Base-by-base conservation (phyloP, 1,140 invertebrate genomes). In the Platyscapa corneri region DNA sequence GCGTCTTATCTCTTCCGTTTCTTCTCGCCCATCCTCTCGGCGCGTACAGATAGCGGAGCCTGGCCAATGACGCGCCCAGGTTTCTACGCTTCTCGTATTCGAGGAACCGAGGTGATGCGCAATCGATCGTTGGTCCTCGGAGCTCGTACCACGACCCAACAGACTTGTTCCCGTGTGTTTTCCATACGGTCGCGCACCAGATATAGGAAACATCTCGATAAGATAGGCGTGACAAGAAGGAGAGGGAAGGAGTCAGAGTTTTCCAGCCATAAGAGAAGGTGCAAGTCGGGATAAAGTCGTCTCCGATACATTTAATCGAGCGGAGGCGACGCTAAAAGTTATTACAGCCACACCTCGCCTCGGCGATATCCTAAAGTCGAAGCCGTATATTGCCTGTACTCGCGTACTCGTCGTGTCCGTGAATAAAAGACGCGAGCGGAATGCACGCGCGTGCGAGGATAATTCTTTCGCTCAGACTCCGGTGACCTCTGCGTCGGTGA, bases 321-420 rank as follows among this genome's bases (percentile, higher is more conserved):
- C 37, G 74, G 74, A 83, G 60, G 34, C 72, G 82, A 42, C 74
- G 39, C 37, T 53, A 65, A 83, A 83, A 77, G 34, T 77, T 76
- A 65, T 34, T n/a, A n/a, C 27, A 56, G 32, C n/a, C 77, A 27
- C 34, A 8, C 1, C 56, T 39, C 1, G 30, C 30, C 27, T 64
- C 7, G 18, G 3, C 18, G 67, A 72, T 39, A 27, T 60, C 5
- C 56, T 3, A 56, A 3, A 10, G 12, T n/a, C n/a, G n/a, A n/a
- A n/a, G n/a, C n/a, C n/a, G n/a, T n/a, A n/a, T n/a, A n/a, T n/a
- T n/a, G n/a, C n/a, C n/a, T n/a, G 53, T 10, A 18, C 20, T 27
- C 27, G 56, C 56, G 20, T 14, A 14, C 23, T 27, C 56, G 56
- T 3, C 23, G 23, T 14, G 23, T 5, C 23, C 27, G 56, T 27